Conservation (phyloP, 2,888 invertebrate genomes). For the Aspidiotus destructor region DNA sequence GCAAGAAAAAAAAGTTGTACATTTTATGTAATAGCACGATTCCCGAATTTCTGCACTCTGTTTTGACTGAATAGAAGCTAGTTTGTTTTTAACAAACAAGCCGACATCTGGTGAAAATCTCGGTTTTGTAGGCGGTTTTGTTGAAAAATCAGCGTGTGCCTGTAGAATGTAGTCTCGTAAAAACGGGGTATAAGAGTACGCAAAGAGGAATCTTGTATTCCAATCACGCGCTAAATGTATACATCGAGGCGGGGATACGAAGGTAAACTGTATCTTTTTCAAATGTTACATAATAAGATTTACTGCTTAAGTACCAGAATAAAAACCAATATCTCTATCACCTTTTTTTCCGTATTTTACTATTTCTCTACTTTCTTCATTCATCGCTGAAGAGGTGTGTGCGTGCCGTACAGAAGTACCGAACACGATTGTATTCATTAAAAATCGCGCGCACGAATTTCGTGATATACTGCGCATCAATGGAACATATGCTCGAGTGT, state of each 20-base stretch:
- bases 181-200: conserved; percentile 3
- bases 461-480: too few relatives aligned
- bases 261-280: conserved; percentile 9
- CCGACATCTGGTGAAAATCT: conserved; percentile 26
- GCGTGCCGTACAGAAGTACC: too few relatives aligned
- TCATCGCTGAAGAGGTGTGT: too few relatives aligned
- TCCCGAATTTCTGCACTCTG: conserved; percentile 20
- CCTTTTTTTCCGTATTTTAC: conserved; percentile 4
- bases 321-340: conserved; percentile 32
- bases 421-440: too few relatives aligned
- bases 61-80: conserved; percentile 6
- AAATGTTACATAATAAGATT: conserved; percentile 27
- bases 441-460: too few relatives aligned
- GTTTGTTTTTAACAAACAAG: conserved; percentile 22
- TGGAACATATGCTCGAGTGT: too few relatives aligned
- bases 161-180: conserved; percentile 1
- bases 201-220: neutral
- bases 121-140: conserved; percentile 32
- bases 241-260: neutral
- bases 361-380: too few relatives aligned
- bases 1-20: conserved; percentile 27
- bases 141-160: conserved; percentile 31
- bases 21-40: conserved; percentile 31
- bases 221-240: neutral
- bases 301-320: conserved; percentile 29